Percentiles rank a stretch among this genome's conserved stretches.
phyloP scores from a whole-genome alignment of 1,140 invertebrate species.

The Rhagoletis zephyria region DNA sequence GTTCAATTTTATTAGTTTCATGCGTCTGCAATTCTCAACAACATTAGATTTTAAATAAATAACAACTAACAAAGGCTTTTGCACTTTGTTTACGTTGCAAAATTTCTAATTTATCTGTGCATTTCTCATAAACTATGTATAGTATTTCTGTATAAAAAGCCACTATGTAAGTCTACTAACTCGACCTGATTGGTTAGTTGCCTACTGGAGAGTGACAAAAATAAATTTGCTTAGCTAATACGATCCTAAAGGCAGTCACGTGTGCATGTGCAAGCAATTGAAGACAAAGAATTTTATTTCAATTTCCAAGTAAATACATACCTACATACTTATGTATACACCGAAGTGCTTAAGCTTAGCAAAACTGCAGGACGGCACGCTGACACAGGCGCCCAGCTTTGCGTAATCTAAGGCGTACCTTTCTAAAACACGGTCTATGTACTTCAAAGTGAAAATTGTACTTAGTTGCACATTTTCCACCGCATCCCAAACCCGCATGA shows the following conservation, averaged over 20 bases:
- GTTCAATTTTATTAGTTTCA: no score
- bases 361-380: no score
- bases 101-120: neutral
- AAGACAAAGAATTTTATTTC: conserved; percentile 21
- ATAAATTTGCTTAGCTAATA: conserved; percentile 51
- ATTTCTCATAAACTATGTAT: neutral
- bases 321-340: neutral
- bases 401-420: neutral
- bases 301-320: neutral
- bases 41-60: no score
- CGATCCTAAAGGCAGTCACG: neutral
- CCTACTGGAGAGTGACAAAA: neutral
- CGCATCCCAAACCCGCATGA: neutral
- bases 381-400: neutral
- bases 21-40: no score
- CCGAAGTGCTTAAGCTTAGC: neutral
- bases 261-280: neutral
- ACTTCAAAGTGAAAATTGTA: neutral
- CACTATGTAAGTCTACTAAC: neutral
- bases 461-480: neutral
- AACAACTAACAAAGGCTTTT: no score
- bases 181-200: conserved; percentile 9
- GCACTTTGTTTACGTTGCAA: neutral
- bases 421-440: neutral
- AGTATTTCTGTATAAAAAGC: neutral